These are phyloP conservation scores for Drosophila biarmipes DNA, from an alignment of 1,140 invertebrate species.

Conservation along the genomic window DNA sequence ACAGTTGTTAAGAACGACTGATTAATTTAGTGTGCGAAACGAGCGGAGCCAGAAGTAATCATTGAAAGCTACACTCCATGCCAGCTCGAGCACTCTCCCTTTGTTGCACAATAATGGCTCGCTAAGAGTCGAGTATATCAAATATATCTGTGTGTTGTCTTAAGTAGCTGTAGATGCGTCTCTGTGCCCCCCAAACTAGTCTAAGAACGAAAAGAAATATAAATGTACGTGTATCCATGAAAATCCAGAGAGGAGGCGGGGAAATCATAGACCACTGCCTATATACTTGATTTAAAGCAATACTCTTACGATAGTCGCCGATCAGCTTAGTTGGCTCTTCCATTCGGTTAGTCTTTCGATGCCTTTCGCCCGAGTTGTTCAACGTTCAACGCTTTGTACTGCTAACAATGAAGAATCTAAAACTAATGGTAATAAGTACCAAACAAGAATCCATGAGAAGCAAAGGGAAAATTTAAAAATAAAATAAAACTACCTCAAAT, in stretches of 20 bases:
- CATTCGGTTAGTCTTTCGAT: slow-evolving; percentile 45
- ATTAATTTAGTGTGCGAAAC: slow-evolving; percentile 44
- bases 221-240: slow-evolving; percentile 7
- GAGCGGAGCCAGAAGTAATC: not conserved
- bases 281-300: slow-evolving; percentile 62
- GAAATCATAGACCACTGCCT: not conserved
- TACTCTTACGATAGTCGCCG: slow-evolving; percentile 66
- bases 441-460: slow-evolving; percentile 39
- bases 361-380: slow-evolving; percentile 57
- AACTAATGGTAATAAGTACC: slow-evolving; percentile 47
- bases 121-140: slow-evolving; percentile 15
- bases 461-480: slow-evolving; percentile 56
- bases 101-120: slow-evolving; percentile 29
- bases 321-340: slow-evolving; percentile 41
- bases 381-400: slow-evolving; percentile 62
- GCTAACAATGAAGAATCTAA: slow-evolving; percentile 11
- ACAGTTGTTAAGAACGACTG: slow-evolving; percentile 72
- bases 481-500: slow-evolving; percentile 72
- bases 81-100: slow-evolving; percentile 16
- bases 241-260: slow-evolving; percentile 1
- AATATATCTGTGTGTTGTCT: slow-evolving; percentile 52
- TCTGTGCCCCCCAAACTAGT: slow-evolving; percentile 49
- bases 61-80: slow-evolving; percentile 8
- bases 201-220: slow-evolving; percentile 39
- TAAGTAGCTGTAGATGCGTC: slow-evolving; percentile 20